A percentile compares a stretch with the other conserved stretches of the same genome.
phyloP scores from a whole-genome alignment of 1,140 invertebrate genomes.

The Euborellia annulipes region DNA sequence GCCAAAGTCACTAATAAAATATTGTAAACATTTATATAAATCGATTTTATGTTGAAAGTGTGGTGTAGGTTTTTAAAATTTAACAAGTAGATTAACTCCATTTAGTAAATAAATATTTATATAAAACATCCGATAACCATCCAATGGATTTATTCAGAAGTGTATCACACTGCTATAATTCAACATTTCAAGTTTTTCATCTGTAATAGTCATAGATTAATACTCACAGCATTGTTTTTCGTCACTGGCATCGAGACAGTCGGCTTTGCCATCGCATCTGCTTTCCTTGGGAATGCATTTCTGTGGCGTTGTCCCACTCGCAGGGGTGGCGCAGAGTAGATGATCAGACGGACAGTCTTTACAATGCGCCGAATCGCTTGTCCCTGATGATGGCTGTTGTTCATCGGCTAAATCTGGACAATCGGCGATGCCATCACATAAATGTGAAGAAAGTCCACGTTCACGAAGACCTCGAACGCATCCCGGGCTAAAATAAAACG shows the following conservation, averaged over 20 bases:
- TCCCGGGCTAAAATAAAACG: constrained; percentile 35
- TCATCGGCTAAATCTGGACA: constrained; percentile 73
- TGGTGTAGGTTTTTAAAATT: no score
- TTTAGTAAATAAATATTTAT: no score
- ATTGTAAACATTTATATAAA: no score
- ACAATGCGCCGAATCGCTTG: constrained; percentile 33
- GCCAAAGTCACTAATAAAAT: neutral
- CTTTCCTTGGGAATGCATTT: constrained; percentile 48
- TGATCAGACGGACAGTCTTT: constrained; percentile 52
- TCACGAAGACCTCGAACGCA: constrained; percentile 53
- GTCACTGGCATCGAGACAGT: constrained; percentile 74
- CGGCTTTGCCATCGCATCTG: constrained; percentile 62
- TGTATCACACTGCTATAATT: no score
- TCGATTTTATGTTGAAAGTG: no score
- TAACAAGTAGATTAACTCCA: no score
- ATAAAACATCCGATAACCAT: no score
- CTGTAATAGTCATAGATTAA: no score
- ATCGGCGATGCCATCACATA: constrained; percentile 75
- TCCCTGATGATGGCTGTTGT: constrained; percentile 5
- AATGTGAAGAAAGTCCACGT: constrained; percentile 49
- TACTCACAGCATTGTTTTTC: constrained; percentile 72
- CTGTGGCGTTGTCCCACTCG: no score
- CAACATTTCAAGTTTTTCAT: no score
- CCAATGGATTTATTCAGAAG: no score
- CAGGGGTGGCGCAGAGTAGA: constrained; percentile 44